Base-by-base conservation (phyloP, 2,797 vertebrate genomes). In the Linurgus olivaceus region DNA sequence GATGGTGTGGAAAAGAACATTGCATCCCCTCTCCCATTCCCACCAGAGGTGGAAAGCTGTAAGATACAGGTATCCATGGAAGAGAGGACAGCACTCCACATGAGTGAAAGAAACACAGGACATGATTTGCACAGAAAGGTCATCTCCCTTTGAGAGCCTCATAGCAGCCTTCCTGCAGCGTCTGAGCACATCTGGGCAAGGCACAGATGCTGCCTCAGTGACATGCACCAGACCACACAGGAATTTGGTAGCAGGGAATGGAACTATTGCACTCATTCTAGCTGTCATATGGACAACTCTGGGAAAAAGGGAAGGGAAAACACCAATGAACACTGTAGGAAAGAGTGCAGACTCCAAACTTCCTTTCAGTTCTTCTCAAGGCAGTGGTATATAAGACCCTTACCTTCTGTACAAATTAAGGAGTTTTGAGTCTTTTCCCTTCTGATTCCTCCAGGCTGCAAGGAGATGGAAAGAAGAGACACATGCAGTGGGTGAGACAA, bases 391-490 rank as follows among this genome's bases (percentile, higher is more conserved):
- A 1, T 9, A 63, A 55, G 31, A 33, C 9, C 13, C 71, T 94
- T 94, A 97, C 97, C 96, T 87, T 93, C 84, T 24, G 90, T 88
- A 55, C 97, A 97, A 66, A 96, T 84, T 18, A 97, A 80, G 31
- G 70, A 93, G 52, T 92, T 96, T 70, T 95, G 96, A 7, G 97
- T 96, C 48, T 86, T 93, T 65, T 97, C 96, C 51, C 80, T 96
- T 82, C 87, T 89, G 68, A 97, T 87, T 28, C 97, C 97, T 97
- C 97, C 97, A n/a, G 97, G 86, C 97, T 97, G 73, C 50, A 31
- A 17, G 58, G 58, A 7, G 13, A 44, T 29, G 47, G 26, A 62
- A 90, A 90, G 67, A 94, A 66, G 57, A 86, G 28, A 38, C 12
- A 58, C 1, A 20, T 9, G 6, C 24, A 48, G 24, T 17, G 16